A percentile compares a stretch with the other conserved stretches of the same genome.
Conservation (phyloP, 53 echinoderm and acorn worm genomes). For the Actinopyga echinites region DNA sequence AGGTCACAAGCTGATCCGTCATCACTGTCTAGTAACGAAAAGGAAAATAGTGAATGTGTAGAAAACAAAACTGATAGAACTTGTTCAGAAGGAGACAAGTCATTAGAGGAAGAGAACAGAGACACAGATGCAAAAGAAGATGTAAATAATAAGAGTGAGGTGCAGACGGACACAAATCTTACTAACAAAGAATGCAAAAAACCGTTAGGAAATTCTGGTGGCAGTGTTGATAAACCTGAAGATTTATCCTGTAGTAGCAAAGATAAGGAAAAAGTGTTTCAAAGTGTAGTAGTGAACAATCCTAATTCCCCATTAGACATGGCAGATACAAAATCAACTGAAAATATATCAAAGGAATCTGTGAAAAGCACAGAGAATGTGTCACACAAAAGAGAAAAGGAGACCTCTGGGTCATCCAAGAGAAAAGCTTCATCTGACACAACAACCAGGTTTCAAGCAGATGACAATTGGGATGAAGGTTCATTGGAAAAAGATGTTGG, state of each 20-base stretch:
- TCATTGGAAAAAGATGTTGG: not conserved
- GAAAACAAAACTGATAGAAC: constrained; percentile 15
- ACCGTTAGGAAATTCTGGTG: too few relatives aligned
- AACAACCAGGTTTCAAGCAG: too few relatives aligned
- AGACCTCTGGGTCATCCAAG: not conserved
- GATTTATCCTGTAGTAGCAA: not conserved
- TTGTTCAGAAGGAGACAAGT: constrained; percentile 6
- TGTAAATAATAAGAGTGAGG: constrained; percentile 19
- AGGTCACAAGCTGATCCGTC: not conserved
- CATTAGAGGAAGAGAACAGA: not conserved
- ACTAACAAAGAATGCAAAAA: not conserved
- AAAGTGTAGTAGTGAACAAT: not conserved
- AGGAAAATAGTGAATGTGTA: constrained; percentile 7
- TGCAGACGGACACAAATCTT: constrained; percentile 1
- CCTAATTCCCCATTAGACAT: not conserved
- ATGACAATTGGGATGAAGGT: not conserved
- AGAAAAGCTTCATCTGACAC: not conserved
- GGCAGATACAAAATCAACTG: not conserved
- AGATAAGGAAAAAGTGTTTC: not conserved
- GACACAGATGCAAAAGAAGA: not conserved
- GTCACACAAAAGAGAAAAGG: not conserved
- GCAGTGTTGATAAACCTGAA: too few relatives aligned
- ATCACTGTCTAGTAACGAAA: not conserved
- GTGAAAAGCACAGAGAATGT: not conserved
- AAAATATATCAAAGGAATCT: too few relatives aligned